phyloP scores from a whole-genome alignment of 2,888 invertebrate species.

The Eupithecia inturbata region DNA sequence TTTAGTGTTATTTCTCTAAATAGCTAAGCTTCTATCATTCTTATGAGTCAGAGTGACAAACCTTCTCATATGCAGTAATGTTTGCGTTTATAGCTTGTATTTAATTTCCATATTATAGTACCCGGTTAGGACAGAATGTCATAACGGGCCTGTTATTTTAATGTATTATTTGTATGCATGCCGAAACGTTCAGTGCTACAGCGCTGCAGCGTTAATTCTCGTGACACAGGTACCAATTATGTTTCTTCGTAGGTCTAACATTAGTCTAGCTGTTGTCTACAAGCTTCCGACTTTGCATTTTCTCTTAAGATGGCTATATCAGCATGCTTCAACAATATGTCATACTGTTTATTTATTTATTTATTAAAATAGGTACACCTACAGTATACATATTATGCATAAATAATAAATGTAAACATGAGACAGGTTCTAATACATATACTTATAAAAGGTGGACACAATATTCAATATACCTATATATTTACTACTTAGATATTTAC shows the following conservation, averaged over 20 bases:
- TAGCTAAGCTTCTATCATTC: not conserved
- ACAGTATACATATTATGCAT: too few species aligned
- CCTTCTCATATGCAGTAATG: not conserved
- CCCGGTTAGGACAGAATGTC: conserved; percentile 14
- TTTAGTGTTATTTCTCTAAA: not conserved
- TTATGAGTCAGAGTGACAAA: not conserved
- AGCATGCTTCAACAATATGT: not conserved
- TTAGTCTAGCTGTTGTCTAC: not conserved
- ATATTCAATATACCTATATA: too few species aligned
- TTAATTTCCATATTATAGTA: conserved; percentile 18
- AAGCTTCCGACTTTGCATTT: not conserved
- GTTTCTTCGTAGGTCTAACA: conserved; percentile 1
- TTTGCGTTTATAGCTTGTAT: conserved; percentile 8
- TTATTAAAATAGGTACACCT: too few species aligned
- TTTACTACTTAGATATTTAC: too few species aligned
- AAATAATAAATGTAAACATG: too few species aligned
- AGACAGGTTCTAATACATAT: too few species aligned
- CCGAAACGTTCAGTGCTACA: not conserved
- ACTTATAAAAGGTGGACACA: too few species aligned
- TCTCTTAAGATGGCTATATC: not conserved
- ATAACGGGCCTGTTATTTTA: conserved; percentile 20
- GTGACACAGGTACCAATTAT: not conserved
- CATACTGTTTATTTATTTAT: too few species aligned
- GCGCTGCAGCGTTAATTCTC: not conserved
- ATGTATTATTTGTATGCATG: conserved; percentile 22